These are phyloP conservation scores for Caenorhabditis remanei DNA, from an alignment of 1,140 invertebrate species.

Conservation along the genomic window DNA sequence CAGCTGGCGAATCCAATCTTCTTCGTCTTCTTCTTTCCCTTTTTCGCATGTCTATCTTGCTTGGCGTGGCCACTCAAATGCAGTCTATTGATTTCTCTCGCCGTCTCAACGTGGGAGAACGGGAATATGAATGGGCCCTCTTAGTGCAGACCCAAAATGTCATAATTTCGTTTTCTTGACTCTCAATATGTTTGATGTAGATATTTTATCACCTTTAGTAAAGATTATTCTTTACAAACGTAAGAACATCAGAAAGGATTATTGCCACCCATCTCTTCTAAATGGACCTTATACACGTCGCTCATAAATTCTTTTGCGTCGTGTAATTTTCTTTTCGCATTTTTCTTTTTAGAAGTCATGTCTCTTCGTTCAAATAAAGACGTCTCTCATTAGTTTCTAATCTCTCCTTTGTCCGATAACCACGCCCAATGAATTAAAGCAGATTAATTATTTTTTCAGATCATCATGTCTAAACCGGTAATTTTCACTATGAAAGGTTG, in stretches of 20 bases:
- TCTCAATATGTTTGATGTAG: too few relatives aligned
- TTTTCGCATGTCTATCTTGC: slow-evolving; percentile 43
- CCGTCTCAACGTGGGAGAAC: not conserved
- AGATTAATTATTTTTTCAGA: too few relatives aligned
- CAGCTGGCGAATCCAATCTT: not conserved
- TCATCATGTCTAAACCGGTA: not conserved
- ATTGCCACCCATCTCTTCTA: not conserved
- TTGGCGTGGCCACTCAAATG: slow-evolving; percentile 42
- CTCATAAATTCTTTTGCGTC: slow-evolving; percentile 1
- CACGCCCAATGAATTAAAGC: not conserved
- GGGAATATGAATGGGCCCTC: not conserved
- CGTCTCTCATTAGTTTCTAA: not conserved
- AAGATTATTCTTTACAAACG: too few relatives aligned
- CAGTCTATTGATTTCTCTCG: slow-evolving; percentile 44
- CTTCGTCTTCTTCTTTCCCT: slow-evolving; percentile 6
- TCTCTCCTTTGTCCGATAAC: not conserved
- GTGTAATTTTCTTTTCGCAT: not conserved
- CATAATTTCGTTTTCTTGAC: too few relatives aligned
- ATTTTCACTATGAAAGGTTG: not conserved
- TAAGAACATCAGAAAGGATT: not conserved
- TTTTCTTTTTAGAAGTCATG: not conserved
- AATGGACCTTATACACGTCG: not conserved
- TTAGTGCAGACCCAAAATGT: too few relatives aligned
- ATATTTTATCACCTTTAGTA: too few relatives aligned
- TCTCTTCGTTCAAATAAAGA: too few relatives aligned